Conservation (phyloP, 2,888 invertebrate species). For the Brachyptera risi region DNA sequence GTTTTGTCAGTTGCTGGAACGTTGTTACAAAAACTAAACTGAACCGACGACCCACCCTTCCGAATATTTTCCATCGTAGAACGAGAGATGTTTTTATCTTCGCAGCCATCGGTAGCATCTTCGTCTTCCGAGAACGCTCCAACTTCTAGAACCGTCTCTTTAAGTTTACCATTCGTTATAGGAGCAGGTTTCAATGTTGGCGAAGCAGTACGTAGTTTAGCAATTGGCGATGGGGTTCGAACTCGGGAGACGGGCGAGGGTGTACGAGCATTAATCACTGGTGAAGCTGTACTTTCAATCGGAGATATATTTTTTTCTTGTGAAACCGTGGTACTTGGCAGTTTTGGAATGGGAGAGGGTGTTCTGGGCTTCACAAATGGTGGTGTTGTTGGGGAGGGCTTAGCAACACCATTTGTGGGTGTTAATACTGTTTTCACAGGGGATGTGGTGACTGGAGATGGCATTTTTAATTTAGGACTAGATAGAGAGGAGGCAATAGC, state of each 20-base stretch:
- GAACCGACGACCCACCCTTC: slow-evolving; percentile 62
- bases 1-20: slow-evolving; percentile 26
- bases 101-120: slow-evolving; percentile 16
- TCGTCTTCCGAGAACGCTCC: slow-evolving; percentile 22
- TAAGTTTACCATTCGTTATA: slow-evolving; percentile 25
- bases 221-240: neutral
- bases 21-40: slow-evolving; percentile 52
- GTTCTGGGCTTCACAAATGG: neutral
- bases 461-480: slow-evolving; percentile 22
- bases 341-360: slow-evolving; percentile 2
- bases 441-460: slow-evolving; percentile 21
- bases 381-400: neutral
- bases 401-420: slow-evolving; percentile 2
- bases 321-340: neutral
- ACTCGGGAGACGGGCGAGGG: neutral
- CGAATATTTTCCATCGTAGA: slow-evolving; percentile 63
- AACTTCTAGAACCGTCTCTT: neutral
- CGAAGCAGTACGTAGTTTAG: too few species aligned
- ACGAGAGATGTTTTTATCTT: slow-evolving; percentile 49
- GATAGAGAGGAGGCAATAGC: neutral
- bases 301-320: neutral
- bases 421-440: neutral
- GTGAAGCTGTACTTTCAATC: neutral
- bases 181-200: neutral
- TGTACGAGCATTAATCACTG: neutral